Evolutionary conservation across 2,113 vertebrate genomes (phyloP), one percentile per base, ranked within the genome.

Genomic region (Pipa parva): DNA sequence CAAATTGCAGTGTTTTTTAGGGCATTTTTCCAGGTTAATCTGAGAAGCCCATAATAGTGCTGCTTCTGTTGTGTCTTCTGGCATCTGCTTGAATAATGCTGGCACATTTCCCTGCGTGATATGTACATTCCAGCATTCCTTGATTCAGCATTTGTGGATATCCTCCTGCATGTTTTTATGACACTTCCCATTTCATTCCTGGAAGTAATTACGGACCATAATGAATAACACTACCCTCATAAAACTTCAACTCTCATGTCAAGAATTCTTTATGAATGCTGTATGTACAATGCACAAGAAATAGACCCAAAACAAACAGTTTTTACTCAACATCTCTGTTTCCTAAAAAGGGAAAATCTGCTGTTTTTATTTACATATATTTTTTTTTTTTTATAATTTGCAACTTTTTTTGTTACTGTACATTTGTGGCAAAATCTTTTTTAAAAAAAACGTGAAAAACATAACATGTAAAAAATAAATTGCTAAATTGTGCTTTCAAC

Each of bases 121-220:
- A 67, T 51, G n/a, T 18, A 54, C 58, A 54, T 70, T 54, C 66
- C 58, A 70, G 37, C 57, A 61, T 70, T 69, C 56, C 48, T 60
- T 60, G 21, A 59, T 39, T 68, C 46, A 60, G 57, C 45, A 25
- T 52, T 61, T 70, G 58, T 70, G 48, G 49, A 61, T 70, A 54
- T 61, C 57, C 48, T 45, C 25, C 18, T 54, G 57, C 58, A 45
- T 21, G 51, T 54, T 54, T 61, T 54, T 61, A 33, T 54, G 33
- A 54, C 26, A 60, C 48, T 70, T 70, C 33, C 66, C 18, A 6
- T 22, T 70, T 60, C 24, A 17, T 54, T 51, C 57, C 58, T 70
- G 66, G 58, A 61, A 52, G 24, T 45, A 54, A 45, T 69, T 69
- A 69, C 31, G 17, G 37, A 8, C 1, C 33, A 49, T 39, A 39